Base-by-base conservation (phyloP, 2,113 vertebrate genomes). In the Paradisaea rubra region DNA sequence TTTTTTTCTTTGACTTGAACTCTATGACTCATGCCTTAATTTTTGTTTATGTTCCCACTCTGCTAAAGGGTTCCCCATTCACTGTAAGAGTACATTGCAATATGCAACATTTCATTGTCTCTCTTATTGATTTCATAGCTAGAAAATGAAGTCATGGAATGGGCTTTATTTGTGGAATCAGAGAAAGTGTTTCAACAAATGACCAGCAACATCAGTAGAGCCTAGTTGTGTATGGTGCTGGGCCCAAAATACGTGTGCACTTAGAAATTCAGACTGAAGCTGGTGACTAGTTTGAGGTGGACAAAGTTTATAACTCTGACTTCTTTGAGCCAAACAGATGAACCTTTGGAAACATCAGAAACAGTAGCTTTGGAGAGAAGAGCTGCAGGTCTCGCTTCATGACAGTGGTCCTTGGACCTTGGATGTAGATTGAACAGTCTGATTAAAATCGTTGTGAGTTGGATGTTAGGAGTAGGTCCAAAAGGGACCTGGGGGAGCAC, bases 31-130 rank as follows among this genome's bases (percentile, higher is more conserved):
- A 45, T 41, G 57, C 39, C 24, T 69, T 89, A 37, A 59, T 63
- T 94, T 92, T 81, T 88, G 54, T 90, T 94, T 53, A 64, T 59
- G 59, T 88, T 92, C 60, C 42, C 39, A 33, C n/a, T 93, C 50
- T 72, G 35, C 49, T 79, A 65, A 41, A 80, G 74, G 61, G 70
- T n/a, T 76, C 25, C 25, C 14, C 11, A 5, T 60, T 83, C 53
- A 13, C 57, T 69, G 9, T 68, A 56, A 86, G 31, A 74, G 24
- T 49, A 27, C n/a, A 2, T 53, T 84, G 61, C 37, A 80, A 79
- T 79, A 76, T 35, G 41, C 54, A 74, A 7, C 15, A 13, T 74
- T 81, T 85, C 42, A 33, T 76, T 76, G 25, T 76, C 17, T 78
- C 18, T 72, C 10, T 86, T 42, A 68, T n/a, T 90, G 79, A 45